Base-by-base conservation (phyloP, 2,888 invertebrate genomes). In the Drosophila birchii region DNA sequence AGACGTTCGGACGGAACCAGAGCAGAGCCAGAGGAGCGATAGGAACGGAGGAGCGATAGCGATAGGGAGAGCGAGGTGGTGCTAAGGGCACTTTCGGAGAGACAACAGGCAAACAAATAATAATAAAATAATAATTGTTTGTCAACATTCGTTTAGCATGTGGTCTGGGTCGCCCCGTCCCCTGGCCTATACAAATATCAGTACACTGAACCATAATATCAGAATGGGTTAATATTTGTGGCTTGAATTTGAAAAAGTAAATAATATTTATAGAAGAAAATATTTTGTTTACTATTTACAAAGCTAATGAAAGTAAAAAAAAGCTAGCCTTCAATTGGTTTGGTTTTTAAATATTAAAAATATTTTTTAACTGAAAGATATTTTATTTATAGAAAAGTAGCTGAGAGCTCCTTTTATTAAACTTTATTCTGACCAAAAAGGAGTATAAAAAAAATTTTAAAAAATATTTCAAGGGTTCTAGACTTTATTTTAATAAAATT, bases 111-210 rank as follows among this genome's bases (percentile, higher is more conserved):
- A 87, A 89, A 86, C 86, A 86, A 89, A 88, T 86, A 89, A 89
- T 90, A 86, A 88, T 80, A 86, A 88, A 89, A 88, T 89, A 88
- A 89, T 90, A 90, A 90, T 88, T 88, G 90, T 88, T 89, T 89
- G 88, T 89, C 88, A 90, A 89, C 88, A 90, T 90, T 89, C 89
- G 85, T 90, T 89, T 90, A 89, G 88, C 86, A 81, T 89, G 89
- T 84, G 90, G 83, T 74, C 63, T 59, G 73, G 75, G 61, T 73
- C 26, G 0, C 26, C 26, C 26, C 26, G 26, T 26, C 55, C 54
- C 59, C 61, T 63, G 55, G 47, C 49, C 64, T 45, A 66, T 44
- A 69, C 43, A 56, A 54, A 39, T 49, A 62, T 61, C 34, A 11
- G 36, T 47, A 51, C 60, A 60, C 60, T 20, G 59, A 5, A 20